Base-by-base conservation (phyloP, 1,140 invertebrate genomes). In the Hydropsyche tenuis region DNA sequence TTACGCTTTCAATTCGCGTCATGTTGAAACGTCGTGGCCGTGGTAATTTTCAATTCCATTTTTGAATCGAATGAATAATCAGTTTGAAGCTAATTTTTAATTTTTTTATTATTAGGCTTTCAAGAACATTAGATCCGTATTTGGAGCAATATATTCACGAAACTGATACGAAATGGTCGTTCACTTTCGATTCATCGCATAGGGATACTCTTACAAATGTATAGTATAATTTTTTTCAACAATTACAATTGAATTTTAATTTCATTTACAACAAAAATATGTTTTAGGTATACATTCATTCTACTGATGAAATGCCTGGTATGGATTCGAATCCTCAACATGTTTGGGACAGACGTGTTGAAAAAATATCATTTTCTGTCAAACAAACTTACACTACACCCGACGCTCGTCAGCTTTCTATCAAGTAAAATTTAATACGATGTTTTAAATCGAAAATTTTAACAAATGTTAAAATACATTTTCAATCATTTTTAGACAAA, bases 331-430 rank as follows among this genome's bases (percentile, higher is more conserved):
- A 86, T 77, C 87, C 90, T 0, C 90, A 91, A 75, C 88, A 90
- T 73, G 82, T 88, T n/a, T 92, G 90, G 90, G 86, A 88, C 16
- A 82, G 81, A 14, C 84, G 86, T 63, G 85, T 89, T n/a, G 85
- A 88, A 27, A 88, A 86, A 76, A 86, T 91, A 6, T 85, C 86
- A 0, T 91, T 92, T 77, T 88, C 88, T 0, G 87, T 90, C 23
- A 91, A 90, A 81, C 88, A 90, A 77, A 92, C 90, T 1, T 91
- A 92, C 77, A 92, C 90, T 0, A 91, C 90, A 1, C 86, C 88
- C 46, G 89, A 91, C 78, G 88, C 90, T 0, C 83, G 86, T 0
- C 90, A 92, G 76, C 80, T 92, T 11, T 88, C 87, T 1, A 87
- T 91, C 14, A 81, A 82, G 73, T 78, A 74, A 45, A 65, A 42